Conservation (phyloP, 2,797 vertebrate genomes). For the Smutsia gigantea region DNA sequence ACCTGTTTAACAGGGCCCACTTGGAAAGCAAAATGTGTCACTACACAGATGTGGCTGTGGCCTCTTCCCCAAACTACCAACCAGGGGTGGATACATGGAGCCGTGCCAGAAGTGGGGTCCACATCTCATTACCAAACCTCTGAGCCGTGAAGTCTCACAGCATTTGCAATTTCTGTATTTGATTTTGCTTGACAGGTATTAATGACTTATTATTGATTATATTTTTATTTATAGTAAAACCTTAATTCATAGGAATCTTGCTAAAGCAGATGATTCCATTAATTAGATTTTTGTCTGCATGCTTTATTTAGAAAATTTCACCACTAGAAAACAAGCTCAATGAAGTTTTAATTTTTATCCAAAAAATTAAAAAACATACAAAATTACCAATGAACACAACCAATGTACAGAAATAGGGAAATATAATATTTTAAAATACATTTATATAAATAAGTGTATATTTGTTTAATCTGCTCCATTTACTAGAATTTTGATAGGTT, state of each 20-base stretch:
- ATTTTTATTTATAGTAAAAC: constrained; percentile 61
- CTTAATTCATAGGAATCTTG: constrained; percentile 8
- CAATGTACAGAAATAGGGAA: background rate
- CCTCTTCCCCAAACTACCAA: background rate
- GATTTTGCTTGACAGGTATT: constrained; percentile 47
- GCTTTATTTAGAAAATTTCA: constrained; percentile 38
- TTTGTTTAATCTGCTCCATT: background rate
- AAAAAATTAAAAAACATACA: background rate
- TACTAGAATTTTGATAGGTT: constrained; percentile 5
- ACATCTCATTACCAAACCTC: background rate
- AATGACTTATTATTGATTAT: constrained; percentile 50
- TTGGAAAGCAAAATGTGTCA: background rate
- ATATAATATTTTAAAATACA: background rate
- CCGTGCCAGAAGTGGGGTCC: background rate
- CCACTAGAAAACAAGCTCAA: background rate
- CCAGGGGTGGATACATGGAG: rapidly evolving
- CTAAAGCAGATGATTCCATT: constrained; percentile 9
- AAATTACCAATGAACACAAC: background rate
- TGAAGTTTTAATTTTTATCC: constrained; percentile 14
- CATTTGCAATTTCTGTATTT: background rate
- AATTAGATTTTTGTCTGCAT: background rate
- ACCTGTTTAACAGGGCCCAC: background rate
- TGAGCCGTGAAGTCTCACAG: background rate
- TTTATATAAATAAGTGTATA: background rate
- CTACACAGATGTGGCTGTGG: background rate